phyloP scores from a whole-genome alignment of 2,113 vertebrate genomes.

The Hippocampus zosterae region DNA sequence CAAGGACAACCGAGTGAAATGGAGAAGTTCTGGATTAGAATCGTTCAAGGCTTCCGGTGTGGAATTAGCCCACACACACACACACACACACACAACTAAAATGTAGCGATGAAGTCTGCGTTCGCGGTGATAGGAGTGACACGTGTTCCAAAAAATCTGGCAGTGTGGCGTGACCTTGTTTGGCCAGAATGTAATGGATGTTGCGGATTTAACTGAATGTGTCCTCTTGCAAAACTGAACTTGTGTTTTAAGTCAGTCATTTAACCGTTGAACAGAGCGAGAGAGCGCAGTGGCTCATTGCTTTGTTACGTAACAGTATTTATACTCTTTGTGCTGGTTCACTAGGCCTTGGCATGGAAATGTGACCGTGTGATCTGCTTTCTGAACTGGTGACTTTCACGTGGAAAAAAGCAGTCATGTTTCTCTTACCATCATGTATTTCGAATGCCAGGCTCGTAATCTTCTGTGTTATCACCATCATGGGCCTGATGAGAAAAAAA shows the following conservation, averaged over 20 bases:
- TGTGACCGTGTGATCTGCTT: conserved; percentile 11
- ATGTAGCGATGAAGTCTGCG: conserved; percentile 17
- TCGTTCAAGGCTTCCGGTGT: no score
- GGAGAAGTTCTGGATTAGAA: no score
- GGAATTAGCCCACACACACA: not conserved
- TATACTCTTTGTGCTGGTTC: conserved; percentile 36
- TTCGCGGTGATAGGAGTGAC: not conserved
- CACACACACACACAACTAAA: conserved; percentile 10
- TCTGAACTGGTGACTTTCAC: conserved; percentile 25
- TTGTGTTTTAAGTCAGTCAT: conserved; percentile 13
- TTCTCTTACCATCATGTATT: conserved; percentile 89
- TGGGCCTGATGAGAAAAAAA: conserved; percentile 75
- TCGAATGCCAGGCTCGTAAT: conserved; percentile 97
- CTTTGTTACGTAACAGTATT: conserved; percentile 45
- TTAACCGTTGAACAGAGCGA: not conserved
- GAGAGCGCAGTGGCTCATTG: not conserved
- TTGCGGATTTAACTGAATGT: not conserved
- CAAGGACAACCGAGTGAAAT: no score
- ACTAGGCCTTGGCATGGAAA: conserved; percentile 22
- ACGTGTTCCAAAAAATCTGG: not conserved
- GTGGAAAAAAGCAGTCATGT: not conserved
- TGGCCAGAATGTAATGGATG: not conserved
- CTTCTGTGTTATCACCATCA: conserved; percentile 99
- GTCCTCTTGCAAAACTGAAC: not conserved
- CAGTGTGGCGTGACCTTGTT: not conserved